phyloP scores from a whole-genome alignment of 2,888 invertebrate genomes.

The Schizotus pectinicornis region DNA sequence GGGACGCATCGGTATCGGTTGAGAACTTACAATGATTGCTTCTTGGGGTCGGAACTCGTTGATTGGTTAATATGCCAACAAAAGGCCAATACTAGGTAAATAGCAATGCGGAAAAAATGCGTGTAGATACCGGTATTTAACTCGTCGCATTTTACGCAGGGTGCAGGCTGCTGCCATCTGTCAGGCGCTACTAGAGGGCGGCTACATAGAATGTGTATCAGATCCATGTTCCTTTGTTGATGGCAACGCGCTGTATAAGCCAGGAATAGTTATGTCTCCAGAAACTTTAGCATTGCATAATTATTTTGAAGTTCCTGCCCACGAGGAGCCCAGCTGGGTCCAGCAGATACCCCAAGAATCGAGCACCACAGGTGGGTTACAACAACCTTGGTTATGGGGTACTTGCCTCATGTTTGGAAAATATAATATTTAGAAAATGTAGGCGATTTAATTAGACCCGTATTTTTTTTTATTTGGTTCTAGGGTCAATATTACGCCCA shows the following conservation, averaged over 20 bases:
- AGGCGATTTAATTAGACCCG: too few relatives aligned
- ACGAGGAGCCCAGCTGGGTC: conserved; percentile 70
- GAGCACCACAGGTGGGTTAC: conserved; percentile 43
- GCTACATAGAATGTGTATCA: conserved; percentile 72
- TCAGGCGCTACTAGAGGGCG: conserved; percentile 77
- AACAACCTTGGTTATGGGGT: too few relatives aligned
- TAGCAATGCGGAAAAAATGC: not conserved
- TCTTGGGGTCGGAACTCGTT: conserved; percentile 79
- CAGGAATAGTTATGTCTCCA: conserved; percentile 52
- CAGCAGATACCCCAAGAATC: conserved; percentile 52
- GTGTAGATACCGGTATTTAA: too few relatives aligned
- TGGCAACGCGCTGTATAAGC: conserved; percentile 60
- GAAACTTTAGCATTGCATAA: conserved; percentile 46
- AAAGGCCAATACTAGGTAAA: conserved; percentile 75
- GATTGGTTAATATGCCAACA: conserved; percentile 85
- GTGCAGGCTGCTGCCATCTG: conserved; percentile 79
- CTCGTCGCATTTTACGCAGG: conserved; percentile 54
- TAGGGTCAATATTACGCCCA: too few relatives aligned
- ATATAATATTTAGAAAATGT: too few relatives aligned
- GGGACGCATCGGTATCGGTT: conserved; percentile 73
- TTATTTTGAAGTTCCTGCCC: conserved; percentile 53
- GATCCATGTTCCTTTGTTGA: conserved; percentile 63
- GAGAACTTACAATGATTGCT: conserved; percentile 75
- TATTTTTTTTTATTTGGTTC: too few relatives aligned
- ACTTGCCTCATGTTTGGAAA: too few relatives aligned